Base-by-base conservation (phyloP, 2,888 invertebrate species). In the Blomia tropicalis region DNA sequence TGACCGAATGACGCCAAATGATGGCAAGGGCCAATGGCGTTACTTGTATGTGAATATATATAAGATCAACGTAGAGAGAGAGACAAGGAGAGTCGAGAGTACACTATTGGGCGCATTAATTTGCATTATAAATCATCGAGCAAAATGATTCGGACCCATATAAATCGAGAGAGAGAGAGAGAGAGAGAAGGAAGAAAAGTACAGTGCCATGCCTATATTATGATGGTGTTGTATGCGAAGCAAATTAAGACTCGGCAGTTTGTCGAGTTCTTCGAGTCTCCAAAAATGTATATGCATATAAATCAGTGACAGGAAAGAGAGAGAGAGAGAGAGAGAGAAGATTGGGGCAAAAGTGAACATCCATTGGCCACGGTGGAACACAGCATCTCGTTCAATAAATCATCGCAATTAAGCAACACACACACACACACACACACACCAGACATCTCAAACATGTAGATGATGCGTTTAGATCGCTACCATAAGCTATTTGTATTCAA, bases 61-160 rank as follows among this genome's bases (percentile, higher is more conserved):
- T 36, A 36, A 17, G 17, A 7, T 36, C 36, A 17, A 7, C 36
- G 17, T 17, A 36, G 7, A 36, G 7, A 17, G 17, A 36, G 17
- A 17, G 36, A 36, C 17, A 36, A 36, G 7, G 36, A 36, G 7
- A 17, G 36, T 36, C 36, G 36, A 36, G 36, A n/a, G n/a, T n/a
- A n/a, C 36, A 36, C 36, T 36, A 36, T 17, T n/a, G 22, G n/a
- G 51, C n/a, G 51, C 51, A 47, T 47, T 47, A 47, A 47, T 47
- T 47, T 47, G 51, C 51, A 47, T 47, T 47, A 47, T 47, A 47
- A 47, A 47, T 47, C 51, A 47, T 14, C 51, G n/a, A 47, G 27
- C 51, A 47, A 47, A 41, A 47, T 47, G 51, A 47, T 47, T 47
- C 51, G 51, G 23, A 11, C 22, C 51, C n/a, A n/a, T 11, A 47